A percentile compares a stretch with the other conserved stretches of the same genome.
phyloP scores from a whole-genome alignment of 1,140 invertebrate genomes.

The Aleiodes sp. region DNA sequence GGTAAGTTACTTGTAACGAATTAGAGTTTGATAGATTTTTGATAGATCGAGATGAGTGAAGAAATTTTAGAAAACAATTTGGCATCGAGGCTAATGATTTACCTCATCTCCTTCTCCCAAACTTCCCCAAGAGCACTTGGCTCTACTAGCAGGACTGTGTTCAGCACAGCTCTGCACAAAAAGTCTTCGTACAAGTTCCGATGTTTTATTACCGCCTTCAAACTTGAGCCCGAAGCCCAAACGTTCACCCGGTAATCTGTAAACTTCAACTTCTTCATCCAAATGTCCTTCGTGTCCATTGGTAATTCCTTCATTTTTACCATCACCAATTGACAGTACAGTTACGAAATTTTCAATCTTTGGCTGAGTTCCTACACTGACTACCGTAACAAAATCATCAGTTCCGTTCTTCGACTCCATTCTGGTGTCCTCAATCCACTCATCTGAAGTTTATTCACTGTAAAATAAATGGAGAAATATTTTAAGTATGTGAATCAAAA shows the following conservation, averaged over 20 bases:
- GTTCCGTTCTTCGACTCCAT: conserved; percentile 47
- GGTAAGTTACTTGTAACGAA: no score
- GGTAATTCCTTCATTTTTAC: conserved; percentile 49
- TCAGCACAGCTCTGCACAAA: conserved; percentile 90
- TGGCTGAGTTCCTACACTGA: conserved; percentile 69
- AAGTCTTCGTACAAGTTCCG: conserved; percentile 76
- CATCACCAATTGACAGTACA: conserved; percentile 63
- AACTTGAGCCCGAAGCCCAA: conserved; percentile 92
- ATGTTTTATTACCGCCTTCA: conserved; percentile 84
- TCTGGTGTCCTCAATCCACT: conserved; percentile 38
- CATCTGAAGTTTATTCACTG: conserved; percentile 9
- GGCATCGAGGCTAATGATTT: conserved; percentile 12
- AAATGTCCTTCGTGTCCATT: conserved; percentile 55
- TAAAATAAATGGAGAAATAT: background rate
- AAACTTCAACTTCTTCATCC: conserved; percentile 80
- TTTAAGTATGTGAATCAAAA: background rate
- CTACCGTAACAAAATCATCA: conserved; percentile 75
- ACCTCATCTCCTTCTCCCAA: conserved; percentile 84
- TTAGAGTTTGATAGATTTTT: no score
- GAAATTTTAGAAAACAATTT: background rate
- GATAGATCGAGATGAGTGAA: no score
- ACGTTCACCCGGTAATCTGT: conserved; percentile 86
- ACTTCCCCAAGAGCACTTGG: conserved; percentile 80
- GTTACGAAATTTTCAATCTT: conserved; percentile 63
- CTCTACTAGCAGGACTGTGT: conserved; percentile 86